A percentile compares a stretch with the other conserved stretches of the same genome.
These are phyloP conservation scores for Willisornis vidua DNA, from an alignment of 2,113 vertebrate genomes.

Conservation along the genomic window DNA sequence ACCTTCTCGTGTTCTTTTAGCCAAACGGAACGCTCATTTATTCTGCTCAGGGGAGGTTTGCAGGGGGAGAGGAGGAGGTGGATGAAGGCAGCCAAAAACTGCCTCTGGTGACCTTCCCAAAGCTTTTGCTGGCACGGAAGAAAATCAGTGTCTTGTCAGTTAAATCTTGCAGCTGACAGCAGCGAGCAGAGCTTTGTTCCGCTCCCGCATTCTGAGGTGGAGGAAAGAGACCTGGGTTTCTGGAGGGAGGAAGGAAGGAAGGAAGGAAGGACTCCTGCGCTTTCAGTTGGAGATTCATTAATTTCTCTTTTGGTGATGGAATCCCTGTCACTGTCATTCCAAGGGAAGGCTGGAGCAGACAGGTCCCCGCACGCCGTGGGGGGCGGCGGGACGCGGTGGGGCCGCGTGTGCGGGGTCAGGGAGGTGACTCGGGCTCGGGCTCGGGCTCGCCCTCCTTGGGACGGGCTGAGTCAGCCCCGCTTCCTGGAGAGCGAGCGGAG, in stretches of 20 bases:
- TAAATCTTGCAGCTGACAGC: not conserved
- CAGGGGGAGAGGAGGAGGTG: not conserved
- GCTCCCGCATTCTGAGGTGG: not conserved
- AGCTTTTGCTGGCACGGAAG: not conserved
- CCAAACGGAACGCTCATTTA: not conserved
- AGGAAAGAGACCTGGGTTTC: not conserved
- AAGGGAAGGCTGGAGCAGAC: not conserved
- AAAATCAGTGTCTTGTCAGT: not conserved
- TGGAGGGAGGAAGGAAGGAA: not conserved
- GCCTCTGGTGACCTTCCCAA: not conserved
- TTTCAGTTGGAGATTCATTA: not conserved
- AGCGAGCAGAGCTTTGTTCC: not conserved
- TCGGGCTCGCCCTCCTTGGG: not conserved
- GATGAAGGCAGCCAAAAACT: not conserved
- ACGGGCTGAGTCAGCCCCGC: not conserved
- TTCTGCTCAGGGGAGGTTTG: not conserved
- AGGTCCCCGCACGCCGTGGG: fast-evolving
- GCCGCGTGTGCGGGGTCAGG: not conserved
- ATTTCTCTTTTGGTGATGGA: not conserved
- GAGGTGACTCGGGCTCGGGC: not conserved
- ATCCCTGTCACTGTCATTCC: fast-evolving
- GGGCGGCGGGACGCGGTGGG: fast-evolving
- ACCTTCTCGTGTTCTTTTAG: not conserved
- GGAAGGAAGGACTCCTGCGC: not conserved
- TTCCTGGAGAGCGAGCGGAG: not conserved